Evolutionary conservation across 2,113 vertebrate genomes (phyloP).

Genomic region (Falco punctatus): DNA sequence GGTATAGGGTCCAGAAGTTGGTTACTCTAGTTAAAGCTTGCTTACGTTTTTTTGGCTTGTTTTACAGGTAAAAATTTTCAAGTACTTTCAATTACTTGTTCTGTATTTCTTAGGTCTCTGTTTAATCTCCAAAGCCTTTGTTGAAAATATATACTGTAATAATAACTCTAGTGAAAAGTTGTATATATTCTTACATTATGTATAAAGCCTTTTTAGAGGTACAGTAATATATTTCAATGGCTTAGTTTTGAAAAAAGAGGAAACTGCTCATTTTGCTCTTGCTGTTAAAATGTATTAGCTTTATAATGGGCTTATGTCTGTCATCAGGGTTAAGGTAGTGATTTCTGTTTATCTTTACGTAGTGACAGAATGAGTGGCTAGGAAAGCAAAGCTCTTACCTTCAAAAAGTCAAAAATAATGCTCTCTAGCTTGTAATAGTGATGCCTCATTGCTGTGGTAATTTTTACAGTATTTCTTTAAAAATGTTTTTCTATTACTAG

Average conservation of each 20-base stretch:
- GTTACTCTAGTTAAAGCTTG: background rate
- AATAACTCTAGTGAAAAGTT: background rate
- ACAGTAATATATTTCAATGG: background rate
- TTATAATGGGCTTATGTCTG: background rate
- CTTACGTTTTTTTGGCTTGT: background rate
- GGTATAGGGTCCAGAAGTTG: background rate
- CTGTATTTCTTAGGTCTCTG: background rate
- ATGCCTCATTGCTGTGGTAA: background rate
- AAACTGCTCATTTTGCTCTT: background rate
- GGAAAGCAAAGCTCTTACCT: background rate
- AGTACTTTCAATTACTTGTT: background rate
- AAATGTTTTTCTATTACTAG: background rate
- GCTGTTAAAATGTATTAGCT: background rate
- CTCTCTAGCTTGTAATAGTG: background rate
- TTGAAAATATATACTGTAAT: background rate
- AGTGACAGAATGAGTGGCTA: background rate
- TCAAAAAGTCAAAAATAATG: background rate
- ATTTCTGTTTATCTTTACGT: background rate
- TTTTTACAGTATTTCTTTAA: background rate
- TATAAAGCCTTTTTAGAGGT: background rate
- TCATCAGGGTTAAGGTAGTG: background rate
- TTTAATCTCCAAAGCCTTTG: background rate
- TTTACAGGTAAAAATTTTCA: background rate
- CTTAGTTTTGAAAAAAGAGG: background rate
- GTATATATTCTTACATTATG: background rate